Base-by-base conservation (phyloP, 2,888 invertebrate species). In the Lithophane ornitopus region DNA sequence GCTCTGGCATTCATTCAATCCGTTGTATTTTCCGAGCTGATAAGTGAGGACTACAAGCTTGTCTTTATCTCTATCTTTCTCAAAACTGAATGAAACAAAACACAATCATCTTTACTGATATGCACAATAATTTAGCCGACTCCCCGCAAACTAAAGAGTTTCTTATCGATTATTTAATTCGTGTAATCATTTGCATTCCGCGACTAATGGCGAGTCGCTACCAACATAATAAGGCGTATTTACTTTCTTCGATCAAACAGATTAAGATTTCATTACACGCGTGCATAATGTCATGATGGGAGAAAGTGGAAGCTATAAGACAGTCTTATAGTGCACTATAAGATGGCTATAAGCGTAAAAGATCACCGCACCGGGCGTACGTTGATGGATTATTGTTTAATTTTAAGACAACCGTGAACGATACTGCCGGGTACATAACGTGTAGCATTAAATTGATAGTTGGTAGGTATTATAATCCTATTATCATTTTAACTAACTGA, bases 251-350 rank as follows among this genome's bases (percentile, higher is more conserved):
- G 84, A 88, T 90, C 85, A 80, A 75, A 81, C 76, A 84, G 86
- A 89, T 88, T 87, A 83, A 78, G 84, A 82, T 87, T 88, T 83
- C 85, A 87, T 88, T 90, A 90, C 89, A 87, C 87, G 85, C 87
- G 80, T 87, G 80, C 83, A 82, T 90, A 91, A 91, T 87, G 84
- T 85, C 81, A 80, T 90, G 87, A 91, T 88, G 82, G 80, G 90
- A 86, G 91, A 92, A 92, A 92, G 92, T 89, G 81, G 81, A 82
- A 71, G 71, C 71, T 79, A 85, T 82, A 80, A 84, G 80, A 39
- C 52, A 61, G 41, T 52, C 67, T 56, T 67, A 39, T 56, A n/a
- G n/a, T 19, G 12, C 56, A 26, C 70, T 59, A 28, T 78, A 78
- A 58, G 19, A 67, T 49, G n/a, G 58, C 71, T 84, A 85, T 63